Percentiles rank a stretch among this genome's conserved stretches.
Conservation (phyloP, 1,140 invertebrate genomes). For the Scaptomyza hsui region DNA sequence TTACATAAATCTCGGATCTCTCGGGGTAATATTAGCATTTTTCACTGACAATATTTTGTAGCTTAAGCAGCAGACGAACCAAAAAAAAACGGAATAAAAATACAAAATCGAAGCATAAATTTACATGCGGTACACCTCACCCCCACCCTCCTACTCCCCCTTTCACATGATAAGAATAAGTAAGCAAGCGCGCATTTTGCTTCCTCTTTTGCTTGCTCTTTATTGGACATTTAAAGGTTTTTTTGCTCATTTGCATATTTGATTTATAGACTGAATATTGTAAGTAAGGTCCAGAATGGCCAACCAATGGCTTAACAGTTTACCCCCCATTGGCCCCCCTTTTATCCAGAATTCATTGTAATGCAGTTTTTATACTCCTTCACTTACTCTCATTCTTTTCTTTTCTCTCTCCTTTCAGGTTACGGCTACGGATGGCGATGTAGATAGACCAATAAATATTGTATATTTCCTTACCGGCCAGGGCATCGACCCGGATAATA, state of each 20-base stretch:
- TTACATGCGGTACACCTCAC: constrained; percentile 46
- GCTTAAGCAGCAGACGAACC: neutral
- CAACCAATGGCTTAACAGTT: constrained; percentile 42
- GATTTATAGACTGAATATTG: constrained; percentile 76
- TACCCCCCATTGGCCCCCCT: neutral
- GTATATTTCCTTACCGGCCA: constrained; percentile 90
- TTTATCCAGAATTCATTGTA: constrained; percentile 16
- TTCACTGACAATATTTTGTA: constrained; percentile 54
- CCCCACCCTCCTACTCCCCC: neutral
- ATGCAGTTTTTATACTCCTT: constrained; percentile 45
- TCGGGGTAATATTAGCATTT: constrained; percentile 66
- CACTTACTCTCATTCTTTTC: constrained; percentile 63
- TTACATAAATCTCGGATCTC: constrained; percentile 69
- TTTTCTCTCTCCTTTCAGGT: constrained; percentile 85
- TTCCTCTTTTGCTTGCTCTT: constrained; percentile 30
- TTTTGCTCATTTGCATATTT: constrained; percentile 78
- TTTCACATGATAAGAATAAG: neutral
- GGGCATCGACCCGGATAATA: constrained; percentile 88
- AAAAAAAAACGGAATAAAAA: constrained; percentile 20
- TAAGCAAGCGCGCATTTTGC: neutral
- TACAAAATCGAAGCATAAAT: constrained; percentile 77
- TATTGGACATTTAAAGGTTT: constrained; percentile 81
- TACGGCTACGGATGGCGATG: constrained; percentile 88
- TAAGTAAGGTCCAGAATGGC: constrained; percentile 52
- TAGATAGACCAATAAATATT: constrained; percentile 88